phyloP scores from a whole-genome alignment of 2,113 vertebrate genomes.

The Eurypyga helias region DNA sequence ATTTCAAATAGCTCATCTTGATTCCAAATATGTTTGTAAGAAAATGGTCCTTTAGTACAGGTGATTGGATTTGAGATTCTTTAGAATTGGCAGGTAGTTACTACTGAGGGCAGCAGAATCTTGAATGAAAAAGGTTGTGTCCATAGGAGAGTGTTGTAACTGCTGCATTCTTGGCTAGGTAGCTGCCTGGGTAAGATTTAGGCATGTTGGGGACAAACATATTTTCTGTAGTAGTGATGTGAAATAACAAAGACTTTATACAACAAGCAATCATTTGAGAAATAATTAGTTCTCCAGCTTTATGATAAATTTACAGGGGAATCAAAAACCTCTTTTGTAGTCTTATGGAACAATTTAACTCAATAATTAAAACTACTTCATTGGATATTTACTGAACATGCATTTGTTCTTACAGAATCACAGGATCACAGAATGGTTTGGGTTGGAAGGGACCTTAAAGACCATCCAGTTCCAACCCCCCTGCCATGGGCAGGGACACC shows the following conservation, averaged over 20 bases:
- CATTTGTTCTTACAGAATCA: background rate
- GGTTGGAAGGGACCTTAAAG: background rate
- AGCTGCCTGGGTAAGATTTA: background rate
- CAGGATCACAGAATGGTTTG: background rate
- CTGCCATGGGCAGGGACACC: background rate
- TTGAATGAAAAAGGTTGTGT: background rate
- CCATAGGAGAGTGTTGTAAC: background rate
- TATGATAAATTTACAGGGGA: background rate
- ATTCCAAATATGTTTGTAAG: background rate
- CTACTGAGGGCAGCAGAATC: background rate
- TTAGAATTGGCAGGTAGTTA: background rate
- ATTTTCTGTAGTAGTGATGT: background rate
- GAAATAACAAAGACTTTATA: background rate
- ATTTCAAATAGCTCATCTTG: background rate
- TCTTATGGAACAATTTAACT: background rate
- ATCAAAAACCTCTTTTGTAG: background rate
- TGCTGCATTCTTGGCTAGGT: background rate
- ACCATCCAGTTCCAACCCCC: background rate
- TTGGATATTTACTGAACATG: background rate
- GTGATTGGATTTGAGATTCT: background rate
- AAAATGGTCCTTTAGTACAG: background rate
- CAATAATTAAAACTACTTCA: background rate
- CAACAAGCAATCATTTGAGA: background rate
- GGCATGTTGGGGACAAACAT: background rate
- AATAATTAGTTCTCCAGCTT: background rate